phyloP scores from a whole-genome alignment of 2,113 vertebrate genomes.

The Nothobranchius kuhntae region DNA sequence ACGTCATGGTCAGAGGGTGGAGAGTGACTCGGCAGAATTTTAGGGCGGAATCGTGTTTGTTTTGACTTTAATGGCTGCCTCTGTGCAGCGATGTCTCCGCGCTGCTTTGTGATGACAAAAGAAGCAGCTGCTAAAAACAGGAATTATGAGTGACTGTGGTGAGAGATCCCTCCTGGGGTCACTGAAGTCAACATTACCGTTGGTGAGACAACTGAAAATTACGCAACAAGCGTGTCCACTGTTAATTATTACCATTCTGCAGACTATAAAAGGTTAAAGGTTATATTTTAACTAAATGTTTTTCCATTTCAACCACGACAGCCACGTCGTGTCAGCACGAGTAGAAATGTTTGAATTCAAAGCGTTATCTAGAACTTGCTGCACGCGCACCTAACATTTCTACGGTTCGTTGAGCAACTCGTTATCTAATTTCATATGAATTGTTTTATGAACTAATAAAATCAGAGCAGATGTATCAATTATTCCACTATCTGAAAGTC shows the following conservation, averaged over 20 bases:
- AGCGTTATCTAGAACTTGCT: no score
- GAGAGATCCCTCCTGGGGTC: no score
- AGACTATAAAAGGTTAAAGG: constrained; percentile 31
- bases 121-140: no score
- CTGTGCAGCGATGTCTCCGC: no score
- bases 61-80: no score
- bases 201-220: not conserved
- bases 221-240: constrained; percentile 36
- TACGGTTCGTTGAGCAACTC: not conserved
- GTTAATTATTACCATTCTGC: constrained; percentile 23
- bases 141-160: no score
- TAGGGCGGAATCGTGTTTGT: no score
- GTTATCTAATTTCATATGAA: not conserved
- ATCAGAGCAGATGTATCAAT: no score
- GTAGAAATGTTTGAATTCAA: not conserved
- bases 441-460: not conserved
- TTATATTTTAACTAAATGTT: not conserved
- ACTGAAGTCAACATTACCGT: no score
- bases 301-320: not conserved
- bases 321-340: accelerated
- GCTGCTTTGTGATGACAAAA: no score
- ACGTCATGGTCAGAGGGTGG: no score
- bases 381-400: not conserved
- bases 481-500: accelerated
- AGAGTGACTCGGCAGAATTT: no score